These are phyloP conservation scores for Aldabrachelys gigantea DNA, from an alignment of 2,113 vertebrate species.

Conservation along the genomic window DNA sequence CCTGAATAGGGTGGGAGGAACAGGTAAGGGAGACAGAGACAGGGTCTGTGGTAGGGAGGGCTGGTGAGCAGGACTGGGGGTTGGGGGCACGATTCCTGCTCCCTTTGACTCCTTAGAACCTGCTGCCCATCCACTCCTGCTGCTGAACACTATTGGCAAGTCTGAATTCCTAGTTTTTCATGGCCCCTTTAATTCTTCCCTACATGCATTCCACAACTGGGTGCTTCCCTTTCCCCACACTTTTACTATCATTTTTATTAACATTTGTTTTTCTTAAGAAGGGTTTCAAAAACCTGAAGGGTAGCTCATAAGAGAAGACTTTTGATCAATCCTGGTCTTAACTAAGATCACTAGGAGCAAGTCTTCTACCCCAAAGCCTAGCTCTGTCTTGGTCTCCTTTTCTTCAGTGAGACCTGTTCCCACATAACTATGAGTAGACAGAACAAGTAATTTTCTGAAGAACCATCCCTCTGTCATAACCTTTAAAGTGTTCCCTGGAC, in stretches of 20 bases:
- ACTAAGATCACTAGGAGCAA: not conserved
- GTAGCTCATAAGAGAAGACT: not conserved
- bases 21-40: no score
- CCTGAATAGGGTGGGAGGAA: not conserved
- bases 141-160: not conserved
- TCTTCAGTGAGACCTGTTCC: not conserved
- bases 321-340: not conserved
- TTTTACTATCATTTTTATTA: not conserved
- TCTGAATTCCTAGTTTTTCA: not conserved
- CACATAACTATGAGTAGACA: not conserved
- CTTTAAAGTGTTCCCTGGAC: not conserved
- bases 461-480: not conserved
- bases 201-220: not conserved
- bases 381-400: not conserved
- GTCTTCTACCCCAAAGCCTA: not conserved
- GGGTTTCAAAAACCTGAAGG: not conserved
- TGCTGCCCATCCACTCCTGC: not conserved
- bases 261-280: not conserved
- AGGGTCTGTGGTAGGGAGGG: not conserved
- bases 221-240: not conserved
- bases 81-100: rapidly evolving
- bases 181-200: not conserved
- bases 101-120: not conserved
- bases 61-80: not conserved
- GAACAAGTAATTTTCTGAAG: not conserved